Conservation (phyloP, 2,888 invertebrate genomes). For the Odontomyia ornata region DNA sequence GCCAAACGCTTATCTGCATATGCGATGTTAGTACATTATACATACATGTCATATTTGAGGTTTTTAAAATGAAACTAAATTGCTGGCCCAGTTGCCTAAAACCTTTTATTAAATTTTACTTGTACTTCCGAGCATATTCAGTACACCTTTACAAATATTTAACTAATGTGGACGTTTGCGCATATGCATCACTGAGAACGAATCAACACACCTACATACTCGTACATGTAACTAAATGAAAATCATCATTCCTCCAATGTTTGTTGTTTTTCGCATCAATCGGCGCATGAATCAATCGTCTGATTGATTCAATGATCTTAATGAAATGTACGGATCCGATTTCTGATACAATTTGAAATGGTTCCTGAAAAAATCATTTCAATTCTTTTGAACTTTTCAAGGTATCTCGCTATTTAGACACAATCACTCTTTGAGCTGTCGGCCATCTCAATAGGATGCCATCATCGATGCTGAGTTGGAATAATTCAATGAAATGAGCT, state of each 20-base stretch:
- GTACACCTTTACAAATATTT: no score
- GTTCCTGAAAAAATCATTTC: constrained; percentile 27
- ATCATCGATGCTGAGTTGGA: not conserved
- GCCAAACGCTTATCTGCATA: no score
- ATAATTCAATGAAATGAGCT: not conserved
- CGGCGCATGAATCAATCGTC: constrained; percentile 39
- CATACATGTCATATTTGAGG: no score
- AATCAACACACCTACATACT: no score
- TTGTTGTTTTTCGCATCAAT: constrained; percentile 42
- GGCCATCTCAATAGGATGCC: constrained; percentile 32
- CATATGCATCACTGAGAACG: not conserved
- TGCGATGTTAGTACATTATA: no score
- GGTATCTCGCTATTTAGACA: constrained; percentile 14
- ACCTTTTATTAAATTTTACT: no score
- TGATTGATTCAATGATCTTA: constrained; percentile 40
- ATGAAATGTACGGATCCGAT: constrained; percentile 24
- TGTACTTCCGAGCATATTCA: no score
- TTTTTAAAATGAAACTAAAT: no score
- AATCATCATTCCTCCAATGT: constrained; percentile 16
- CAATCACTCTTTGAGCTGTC: constrained; percentile 35
- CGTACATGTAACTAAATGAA: not conserved
- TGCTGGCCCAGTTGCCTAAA: no score
- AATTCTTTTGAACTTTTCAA: constrained; percentile 25
- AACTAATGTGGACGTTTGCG: no score
- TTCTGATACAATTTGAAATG: constrained; percentile 4